Percentiles rank a stretch among this genome's conserved stretches.
Evolutionary conservation across 2,888 invertebrate genomes (phyloP).

Genomic region (Ommatoiulus sabulosus): DNA sequence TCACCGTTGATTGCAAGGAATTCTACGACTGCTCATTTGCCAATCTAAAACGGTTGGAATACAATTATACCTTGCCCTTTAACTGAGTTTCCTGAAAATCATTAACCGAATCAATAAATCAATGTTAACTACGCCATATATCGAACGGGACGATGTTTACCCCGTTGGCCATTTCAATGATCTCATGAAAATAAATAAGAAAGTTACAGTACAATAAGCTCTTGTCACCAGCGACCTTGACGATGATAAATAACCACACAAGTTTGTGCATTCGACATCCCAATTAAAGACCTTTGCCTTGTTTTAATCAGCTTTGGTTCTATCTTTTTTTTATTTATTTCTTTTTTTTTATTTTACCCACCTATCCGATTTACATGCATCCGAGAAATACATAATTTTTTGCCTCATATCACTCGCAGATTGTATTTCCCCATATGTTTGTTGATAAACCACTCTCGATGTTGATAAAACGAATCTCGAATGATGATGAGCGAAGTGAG

Average conservation of each 20-base stretch:
- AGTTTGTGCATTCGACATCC: background rate
- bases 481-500: background rate
- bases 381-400: background rate
- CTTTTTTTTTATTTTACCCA: background rate
- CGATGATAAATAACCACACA: background rate
- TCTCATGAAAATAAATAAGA: too few species aligned
- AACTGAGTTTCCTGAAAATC: background rate
- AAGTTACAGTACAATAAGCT: background rate
- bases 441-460: background rate
- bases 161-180: too few species aligned
- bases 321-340: background rate
- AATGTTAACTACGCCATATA: background rate
- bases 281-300: background rate
- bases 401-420: conserved; percentile 1
- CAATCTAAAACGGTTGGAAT: background rate
- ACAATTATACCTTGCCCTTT: background rate
- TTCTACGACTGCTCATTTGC: too few species aligned
- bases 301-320: background rate
- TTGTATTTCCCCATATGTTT: background rate
- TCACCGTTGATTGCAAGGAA: too few species aligned
- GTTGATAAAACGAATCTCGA: conserved; percentile 3
- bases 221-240: background rate
- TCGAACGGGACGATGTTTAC: background rate
- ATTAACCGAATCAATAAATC: conserved; percentile 14
- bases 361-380: background rate